Base-by-base conservation (phyloP, 1,140 invertebrate species). In the Drosophila yakuba region DNA sequence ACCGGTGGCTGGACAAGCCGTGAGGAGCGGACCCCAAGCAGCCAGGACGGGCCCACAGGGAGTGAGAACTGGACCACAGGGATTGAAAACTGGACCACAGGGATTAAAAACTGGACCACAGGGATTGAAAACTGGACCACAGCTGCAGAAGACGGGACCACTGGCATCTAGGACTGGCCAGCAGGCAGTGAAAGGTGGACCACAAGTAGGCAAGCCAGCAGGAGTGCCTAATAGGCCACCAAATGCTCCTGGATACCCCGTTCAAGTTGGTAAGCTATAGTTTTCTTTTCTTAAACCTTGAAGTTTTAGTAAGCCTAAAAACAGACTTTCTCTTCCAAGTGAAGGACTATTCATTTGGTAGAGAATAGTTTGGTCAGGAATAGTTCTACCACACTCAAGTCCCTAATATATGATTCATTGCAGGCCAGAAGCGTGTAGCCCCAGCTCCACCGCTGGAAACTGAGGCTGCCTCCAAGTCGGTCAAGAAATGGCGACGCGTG, bases 401-500 rank as follows among this genome's bases (percentile, higher is more conserved):
- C 6, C 14, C 5, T 48, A 38, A 38, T 14, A 5, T 12, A 11
- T 3, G 12, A 15, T 1, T 3, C 38, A 1, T 60, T 79, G n/a
- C 20, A 28, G 80, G 69, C 8, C 75, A 79, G 43, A 84, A 84
- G 15, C 80, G 80, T 10, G 25, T 59, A 0, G 71, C 64, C 6
- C 56, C 68, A 0, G n/a, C 52, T 17, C 47, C 61, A 1, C 55
- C 47, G 10, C 17, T 67, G 4, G 28, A 32, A 8, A 55, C 57
- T 10, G 25, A 51, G 45, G n/a, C 55, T 3, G 45, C 15, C 10
- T 64, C 74, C 8, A 86, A 82, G 51, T 76, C 82, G 5, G 82
- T 82, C 14, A 78, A 82, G 25, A 88, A 88, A 58, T 73, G 83
- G 54, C 82, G 79, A 0, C 77, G 81, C 10, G 20, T 88, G 28